Conservation (phyloP, 2,797 vertebrate genomes). For the Pagetopsis macropterus region DNA sequence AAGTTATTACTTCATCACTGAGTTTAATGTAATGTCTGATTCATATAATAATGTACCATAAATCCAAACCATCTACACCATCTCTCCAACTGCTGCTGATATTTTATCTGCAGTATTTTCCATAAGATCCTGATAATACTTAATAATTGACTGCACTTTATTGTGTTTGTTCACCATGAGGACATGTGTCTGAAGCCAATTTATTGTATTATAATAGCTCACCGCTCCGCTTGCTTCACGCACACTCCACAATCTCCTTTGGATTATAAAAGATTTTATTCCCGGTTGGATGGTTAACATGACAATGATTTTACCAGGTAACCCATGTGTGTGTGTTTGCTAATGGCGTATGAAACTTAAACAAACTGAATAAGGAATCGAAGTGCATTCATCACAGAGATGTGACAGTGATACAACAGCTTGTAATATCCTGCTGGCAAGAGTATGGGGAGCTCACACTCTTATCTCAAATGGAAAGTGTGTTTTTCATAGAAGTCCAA, state of each 20-base stretch:
- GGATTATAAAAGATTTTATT: slow-evolving; percentile 60
- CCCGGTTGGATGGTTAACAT: slow-evolving; percentile 40
- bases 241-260: slow-evolving; percentile 42
- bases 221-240: slow-evolving; percentile 23
- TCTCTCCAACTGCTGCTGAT: neutral
- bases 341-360: slow-evolving; percentile 47
- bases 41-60: neutral
- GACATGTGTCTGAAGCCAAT: slow-evolving; percentile 35
- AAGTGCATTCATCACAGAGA: slow-evolving; percentile 58
- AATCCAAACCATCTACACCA: neutral
- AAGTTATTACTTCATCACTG: neutral
- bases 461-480: slow-evolving; percentile 68
- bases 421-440: slow-evolving; percentile 66
- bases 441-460: neutral
- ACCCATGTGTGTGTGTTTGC: slow-evolving; percentile 52
- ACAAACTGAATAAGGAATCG: slow-evolving; percentile 62
- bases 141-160: slow-evolving; percentile 40
- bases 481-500: slow-evolving; percentile 58
- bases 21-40: neutral
- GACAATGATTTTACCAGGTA: slow-evolving; percentile 41
- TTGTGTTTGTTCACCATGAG: slow-evolving; percentile 49
- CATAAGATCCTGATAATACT: neutral
- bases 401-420: slow-evolving; percentile 61
- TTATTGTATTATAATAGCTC: slow-evolving; percentile 43
- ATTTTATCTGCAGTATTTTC: neutral